Conservation (phyloP, 2,797 vertebrate genomes). For the Argya squamiceps region DNA sequence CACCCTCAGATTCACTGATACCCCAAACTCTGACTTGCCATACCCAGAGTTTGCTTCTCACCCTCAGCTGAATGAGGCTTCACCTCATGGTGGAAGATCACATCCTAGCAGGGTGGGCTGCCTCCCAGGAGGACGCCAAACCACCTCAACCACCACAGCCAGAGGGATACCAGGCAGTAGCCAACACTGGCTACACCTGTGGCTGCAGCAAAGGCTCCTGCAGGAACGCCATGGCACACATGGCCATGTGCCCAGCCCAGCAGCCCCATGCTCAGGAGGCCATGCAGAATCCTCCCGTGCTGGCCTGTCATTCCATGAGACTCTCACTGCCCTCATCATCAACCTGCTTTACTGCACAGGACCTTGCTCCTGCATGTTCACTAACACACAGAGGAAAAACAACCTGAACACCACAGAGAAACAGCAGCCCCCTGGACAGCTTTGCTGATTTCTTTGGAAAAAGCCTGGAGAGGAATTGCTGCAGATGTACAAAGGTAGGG, state of each 20-base stretch:
- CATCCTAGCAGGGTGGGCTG: neutral
- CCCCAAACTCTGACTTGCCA: neutral
- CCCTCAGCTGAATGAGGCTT: accelerated
- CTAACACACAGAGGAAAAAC: neutral
- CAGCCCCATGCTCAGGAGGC: neutral
- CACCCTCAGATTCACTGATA: neutral
- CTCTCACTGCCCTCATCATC: neutral
- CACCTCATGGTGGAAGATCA: neutral
- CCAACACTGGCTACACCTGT: neutral
- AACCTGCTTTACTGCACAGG: neutral
- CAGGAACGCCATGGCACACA: neutral
- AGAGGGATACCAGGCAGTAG: neutral
- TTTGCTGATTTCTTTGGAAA: neutral
- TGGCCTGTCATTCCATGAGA: neutral
- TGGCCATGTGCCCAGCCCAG: accelerated
- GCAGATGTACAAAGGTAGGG: neutral
- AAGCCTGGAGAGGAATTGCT: neutral
- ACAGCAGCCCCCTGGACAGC: neutral
- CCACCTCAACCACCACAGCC: accelerated
- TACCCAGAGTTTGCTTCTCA: neutral
- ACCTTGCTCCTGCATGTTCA: neutral
- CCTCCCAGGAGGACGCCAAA: neutral
- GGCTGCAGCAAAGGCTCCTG: neutral
- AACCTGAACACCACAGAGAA: neutral
- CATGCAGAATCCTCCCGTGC: accelerated